Evolutionary conservation across 2,113 vertebrate genomes (phyloP).

Genomic region (Daboia siamensis): DNA sequence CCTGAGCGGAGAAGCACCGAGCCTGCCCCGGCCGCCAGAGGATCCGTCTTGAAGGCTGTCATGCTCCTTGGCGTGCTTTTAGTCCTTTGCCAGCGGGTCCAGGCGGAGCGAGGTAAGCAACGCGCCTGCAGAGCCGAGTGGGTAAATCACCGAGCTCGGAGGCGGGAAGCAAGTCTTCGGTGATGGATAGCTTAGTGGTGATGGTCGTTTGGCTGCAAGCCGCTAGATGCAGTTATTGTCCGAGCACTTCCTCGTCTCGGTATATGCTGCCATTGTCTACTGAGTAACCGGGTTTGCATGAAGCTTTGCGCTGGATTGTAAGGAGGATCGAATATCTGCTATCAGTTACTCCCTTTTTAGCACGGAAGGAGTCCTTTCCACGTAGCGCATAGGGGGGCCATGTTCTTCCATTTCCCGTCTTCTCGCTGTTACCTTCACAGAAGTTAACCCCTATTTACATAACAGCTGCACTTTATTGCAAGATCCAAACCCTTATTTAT

Average conservation of each 20-base stretch:
- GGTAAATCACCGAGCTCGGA: neutral
- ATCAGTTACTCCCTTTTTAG: neutral
- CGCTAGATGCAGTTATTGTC: neutral
- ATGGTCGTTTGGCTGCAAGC: neutral
- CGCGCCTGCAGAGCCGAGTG: neutral
- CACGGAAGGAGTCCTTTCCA: neutral
- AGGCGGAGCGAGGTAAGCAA: slow-evolving; percentile 49
- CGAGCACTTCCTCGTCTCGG: neutral
- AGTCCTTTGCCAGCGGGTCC: slow-evolving; percentile 35
- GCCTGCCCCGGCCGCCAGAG: neutral
- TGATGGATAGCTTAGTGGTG: neutral
- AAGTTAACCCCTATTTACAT: neutral
- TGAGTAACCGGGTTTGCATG: neutral
- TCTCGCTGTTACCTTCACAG: neutral
- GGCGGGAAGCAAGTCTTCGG: neutral
- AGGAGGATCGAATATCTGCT: no score
- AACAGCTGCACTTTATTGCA: neutral
- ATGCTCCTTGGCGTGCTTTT: slow-evolving; percentile 37
- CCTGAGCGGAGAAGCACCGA: neutral
- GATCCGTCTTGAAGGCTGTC: slow-evolving; percentile 16
- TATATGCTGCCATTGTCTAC: no score
- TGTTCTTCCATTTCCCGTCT: neutral
- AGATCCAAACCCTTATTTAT: neutral
- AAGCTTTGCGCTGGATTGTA: neutral
- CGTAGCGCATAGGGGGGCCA: neutral